Percentiles rank a stretch among this genome's conserved stretches.
Evolutionary conservation across 2,888 invertebrate genomes (phyloP).

Genomic region (Epistrophella euchroma): DNA sequence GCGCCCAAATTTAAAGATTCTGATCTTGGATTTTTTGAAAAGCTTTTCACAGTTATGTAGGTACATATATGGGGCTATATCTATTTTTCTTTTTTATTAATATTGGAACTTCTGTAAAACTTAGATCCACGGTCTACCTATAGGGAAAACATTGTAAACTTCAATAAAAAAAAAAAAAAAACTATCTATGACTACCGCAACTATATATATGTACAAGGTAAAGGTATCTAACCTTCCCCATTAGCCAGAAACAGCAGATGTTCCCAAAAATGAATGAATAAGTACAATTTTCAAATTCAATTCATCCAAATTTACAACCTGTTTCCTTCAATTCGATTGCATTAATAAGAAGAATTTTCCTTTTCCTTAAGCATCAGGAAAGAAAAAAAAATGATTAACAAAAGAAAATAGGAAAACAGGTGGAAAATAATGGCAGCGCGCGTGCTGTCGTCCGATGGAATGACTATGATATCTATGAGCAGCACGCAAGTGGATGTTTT

Average conservation of each 20-base stretch:
- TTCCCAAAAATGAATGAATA: constrained; percentile 7
- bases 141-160: not conserved
- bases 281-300: not conserved
- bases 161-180: not conserved
- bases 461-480: not conserved
- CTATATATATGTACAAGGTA: not conserved
- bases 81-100: not conserved
- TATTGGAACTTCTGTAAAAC: not conserved
- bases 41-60: no score
- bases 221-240: not conserved
- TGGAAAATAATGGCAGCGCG: constrained; percentile 28
- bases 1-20: no score
- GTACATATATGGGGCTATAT: no score
- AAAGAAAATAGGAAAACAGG: constrained; percentile 44
- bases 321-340: constrained; percentile 10
- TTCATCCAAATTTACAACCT: constrained; percentile 21
- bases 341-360: constrained; percentile 10
- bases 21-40: no score
- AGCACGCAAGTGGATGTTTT: not conserved
- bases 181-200: not conserved
- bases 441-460: constrained; percentile 13
- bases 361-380: not conserved
- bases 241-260: not conserved
- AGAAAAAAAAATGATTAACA: not conserved
- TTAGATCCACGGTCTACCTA: not conserved